Percentiles rank a stretch among this genome's conserved stretches.
phyloP scores from a whole-genome alignment of 2,113 vertebrate species.

The Dicaeum eximium region DNA sequence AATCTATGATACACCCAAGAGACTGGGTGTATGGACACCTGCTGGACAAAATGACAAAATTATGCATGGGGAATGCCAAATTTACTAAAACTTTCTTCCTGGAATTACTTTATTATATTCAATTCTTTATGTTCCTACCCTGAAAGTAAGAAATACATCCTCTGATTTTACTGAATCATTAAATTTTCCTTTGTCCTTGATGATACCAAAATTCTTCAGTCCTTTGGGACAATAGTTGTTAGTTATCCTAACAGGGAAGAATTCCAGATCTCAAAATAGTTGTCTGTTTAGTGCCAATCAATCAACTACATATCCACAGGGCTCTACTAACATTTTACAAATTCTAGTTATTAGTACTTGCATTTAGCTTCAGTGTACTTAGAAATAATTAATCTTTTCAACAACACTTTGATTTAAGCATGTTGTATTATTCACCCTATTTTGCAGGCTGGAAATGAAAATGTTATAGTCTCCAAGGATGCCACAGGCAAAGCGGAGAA shows the following conservation, averaged over 20 bases:
- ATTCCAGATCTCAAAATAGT: not conserved
- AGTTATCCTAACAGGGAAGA: not conserved
- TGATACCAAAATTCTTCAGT: not conserved
- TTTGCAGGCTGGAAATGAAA: slow-evolving; percentile 25
- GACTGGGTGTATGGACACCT: too few species aligned
- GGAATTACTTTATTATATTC: slow-evolving; percentile 13
- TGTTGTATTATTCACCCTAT: slow-evolving; percentile 20
- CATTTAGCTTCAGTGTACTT: slow-evolving; percentile 25
- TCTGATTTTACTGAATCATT: not conserved
- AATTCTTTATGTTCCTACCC: not conserved
- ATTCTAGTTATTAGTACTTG: slow-evolving; percentile 32
- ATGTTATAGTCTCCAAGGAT: not conserved
- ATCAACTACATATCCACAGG: slow-evolving; percentile 5
- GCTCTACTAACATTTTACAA: slow-evolving; percentile 27
- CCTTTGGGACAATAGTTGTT: not conserved
- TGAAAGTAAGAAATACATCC: not conserved
- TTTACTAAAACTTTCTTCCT: slow-evolving; percentile 16
- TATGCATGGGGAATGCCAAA: not conserved
- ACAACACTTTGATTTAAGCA: slow-evolving; percentile 37
- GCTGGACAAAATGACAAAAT: not conserved
- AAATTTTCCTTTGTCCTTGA: not conserved
- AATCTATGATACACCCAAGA: not conserved
- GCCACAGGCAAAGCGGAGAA: slow-evolving; percentile 14
- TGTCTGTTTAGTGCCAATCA: not conserved
- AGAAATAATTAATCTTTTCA: slow-evolving; percentile 46